These are phyloP conservation scores for Stenoptilia bipunctidactyla DNA, from an alignment of 2,888 invertebrate genomes.

Conservation along the genomic window DNA sequence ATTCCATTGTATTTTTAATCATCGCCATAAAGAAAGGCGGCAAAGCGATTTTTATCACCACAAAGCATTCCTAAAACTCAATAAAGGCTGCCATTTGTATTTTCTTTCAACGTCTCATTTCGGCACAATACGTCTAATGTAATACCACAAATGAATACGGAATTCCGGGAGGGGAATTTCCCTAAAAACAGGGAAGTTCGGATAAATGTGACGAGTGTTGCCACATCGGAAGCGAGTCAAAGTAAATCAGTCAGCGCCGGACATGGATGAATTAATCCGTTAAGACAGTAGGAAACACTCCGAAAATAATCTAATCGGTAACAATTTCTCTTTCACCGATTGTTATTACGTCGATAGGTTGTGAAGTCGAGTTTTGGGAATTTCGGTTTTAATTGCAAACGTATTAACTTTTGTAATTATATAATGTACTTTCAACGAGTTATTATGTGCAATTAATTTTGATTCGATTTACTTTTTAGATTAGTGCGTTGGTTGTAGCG, in stretches of 20 bases:
- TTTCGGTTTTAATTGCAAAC: slow-evolving; percentile 2
- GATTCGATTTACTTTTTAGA: too few relatives aligned
- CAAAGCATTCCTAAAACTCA: slow-evolving; percentile 34
- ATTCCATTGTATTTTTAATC: slow-evolving; percentile 1
- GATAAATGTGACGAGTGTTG: slow-evolving; percentile 18
- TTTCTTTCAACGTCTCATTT: slow-evolving; percentile 51
- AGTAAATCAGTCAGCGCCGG: slow-evolving; percentile 29
- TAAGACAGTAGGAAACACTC: slow-evolving; percentile 34
- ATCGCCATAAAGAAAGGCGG: slow-evolving; percentile 16
- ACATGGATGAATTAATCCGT: slow-evolving; percentile 48
- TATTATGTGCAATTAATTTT: too few relatives aligned
- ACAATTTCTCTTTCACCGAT: slow-evolving; percentile 53
- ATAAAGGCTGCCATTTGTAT: slow-evolving; percentile 43
- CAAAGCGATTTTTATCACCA: slow-evolving; percentile 26
- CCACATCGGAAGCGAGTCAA: slow-evolving; percentile 31
- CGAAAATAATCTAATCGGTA: slow-evolving; percentile 29
- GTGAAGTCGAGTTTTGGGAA: slow-evolving; percentile 2
- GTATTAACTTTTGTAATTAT: too few relatives aligned
- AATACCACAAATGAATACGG: slow-evolving; percentile 59
- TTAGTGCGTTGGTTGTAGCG: too few relatives aligned
- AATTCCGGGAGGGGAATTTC: slow-evolving; percentile 43
- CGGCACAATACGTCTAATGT: slow-evolving; percentile 55
- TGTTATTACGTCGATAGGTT: slow-evolving; percentile 17
- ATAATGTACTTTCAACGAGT: too few relatives aligned
- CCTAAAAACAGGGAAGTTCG: slow-evolving; percentile 31